phyloP scores from a whole-genome alignment of 2,888 invertebrate genomes.

The Adelphocoris suturalis region DNA sequence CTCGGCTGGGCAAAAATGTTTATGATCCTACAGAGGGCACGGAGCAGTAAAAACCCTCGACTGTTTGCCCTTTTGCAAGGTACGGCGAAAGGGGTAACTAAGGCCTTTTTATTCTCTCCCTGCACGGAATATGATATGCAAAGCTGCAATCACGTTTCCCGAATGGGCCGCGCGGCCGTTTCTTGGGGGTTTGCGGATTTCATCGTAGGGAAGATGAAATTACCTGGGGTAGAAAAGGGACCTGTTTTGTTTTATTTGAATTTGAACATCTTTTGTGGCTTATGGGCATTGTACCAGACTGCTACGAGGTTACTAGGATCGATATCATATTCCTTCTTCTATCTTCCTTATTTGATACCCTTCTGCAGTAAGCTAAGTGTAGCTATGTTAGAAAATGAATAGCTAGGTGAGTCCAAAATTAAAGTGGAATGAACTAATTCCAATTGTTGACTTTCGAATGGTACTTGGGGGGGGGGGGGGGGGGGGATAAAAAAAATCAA shows the following conservation, averaged over 20 bases:
- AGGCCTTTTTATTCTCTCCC: constrained; percentile 45
- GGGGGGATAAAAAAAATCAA: too few relatives aligned
- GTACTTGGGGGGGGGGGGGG: too few relatives aligned
- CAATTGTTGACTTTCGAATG: too few relatives aligned
- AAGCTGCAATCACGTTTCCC: constrained; percentile 29
- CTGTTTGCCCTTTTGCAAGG: constrained; percentile 33
- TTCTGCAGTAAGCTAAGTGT: too few relatives aligned
- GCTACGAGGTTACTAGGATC: too few relatives aligned
- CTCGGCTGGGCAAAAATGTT: neutral
- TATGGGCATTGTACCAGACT: too few relatives aligned
- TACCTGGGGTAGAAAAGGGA: neutral
- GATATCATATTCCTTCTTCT: too few relatives aligned
- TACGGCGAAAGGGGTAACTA: constrained; percentile 53
- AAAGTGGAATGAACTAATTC: too few relatives aligned
- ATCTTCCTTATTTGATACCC: too few relatives aligned
- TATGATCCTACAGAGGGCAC: constrained; percentile 32
- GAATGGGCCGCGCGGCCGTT: neutral
- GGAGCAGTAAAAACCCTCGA: constrained; percentile 18
- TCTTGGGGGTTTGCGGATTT: neutral
- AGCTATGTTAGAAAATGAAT: too few relatives aligned
- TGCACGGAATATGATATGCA: constrained; percentile 56
- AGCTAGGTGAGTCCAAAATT: too few relatives aligned
- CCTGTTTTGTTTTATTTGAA: constrained; percentile 5
- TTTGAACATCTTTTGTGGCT: neutral
- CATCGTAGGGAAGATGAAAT: constrained; percentile 23